Conservation (phyloP, 35 echinoderm and acorn worm genomes). For the Acanthaster planci region DNA sequence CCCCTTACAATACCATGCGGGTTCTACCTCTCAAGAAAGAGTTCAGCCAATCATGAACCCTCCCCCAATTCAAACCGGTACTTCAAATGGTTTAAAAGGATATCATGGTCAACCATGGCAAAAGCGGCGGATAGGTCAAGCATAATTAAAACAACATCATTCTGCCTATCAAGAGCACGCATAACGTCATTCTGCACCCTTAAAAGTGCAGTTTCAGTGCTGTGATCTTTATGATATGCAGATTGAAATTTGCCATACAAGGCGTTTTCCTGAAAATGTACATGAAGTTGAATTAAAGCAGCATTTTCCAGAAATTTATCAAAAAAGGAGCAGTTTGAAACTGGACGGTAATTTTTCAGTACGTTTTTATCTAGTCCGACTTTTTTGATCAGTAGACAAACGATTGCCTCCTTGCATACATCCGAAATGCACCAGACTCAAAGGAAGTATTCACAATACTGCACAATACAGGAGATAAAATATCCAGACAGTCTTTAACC, state of each 20-base stretch:
- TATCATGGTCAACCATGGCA: neutral
- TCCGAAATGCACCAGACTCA: too few relatives aligned
- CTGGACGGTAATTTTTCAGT: neutral
- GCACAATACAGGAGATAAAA: neutral
- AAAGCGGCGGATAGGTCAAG: neutral
- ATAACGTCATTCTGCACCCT: too few relatives aligned
- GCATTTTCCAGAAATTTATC: neutral
- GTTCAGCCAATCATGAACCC: neutral
- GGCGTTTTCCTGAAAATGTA: neutral
- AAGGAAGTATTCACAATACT: too few relatives aligned
- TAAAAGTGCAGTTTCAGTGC: too few relatives aligned
- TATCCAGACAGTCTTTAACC: neutral
- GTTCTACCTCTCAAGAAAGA: too few relatives aligned
- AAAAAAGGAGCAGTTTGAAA: neutral
- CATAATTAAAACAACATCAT: neutral
- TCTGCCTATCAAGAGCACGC: too few relatives aligned
- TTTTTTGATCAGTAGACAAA: too few relatives aligned
- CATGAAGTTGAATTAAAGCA: neutral
- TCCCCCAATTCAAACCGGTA: neutral
- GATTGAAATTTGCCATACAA: constrained; percentile 9
- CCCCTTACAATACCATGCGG: neutral
- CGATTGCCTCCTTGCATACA: too few relatives aligned
- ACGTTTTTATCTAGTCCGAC: neutral
- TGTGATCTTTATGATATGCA: neutral
- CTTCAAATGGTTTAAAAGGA: neutral